Evolutionary conservation across 2,797 vertebrate genomes (phyloP).

Genomic region (Siniperca undulata): DNA sequence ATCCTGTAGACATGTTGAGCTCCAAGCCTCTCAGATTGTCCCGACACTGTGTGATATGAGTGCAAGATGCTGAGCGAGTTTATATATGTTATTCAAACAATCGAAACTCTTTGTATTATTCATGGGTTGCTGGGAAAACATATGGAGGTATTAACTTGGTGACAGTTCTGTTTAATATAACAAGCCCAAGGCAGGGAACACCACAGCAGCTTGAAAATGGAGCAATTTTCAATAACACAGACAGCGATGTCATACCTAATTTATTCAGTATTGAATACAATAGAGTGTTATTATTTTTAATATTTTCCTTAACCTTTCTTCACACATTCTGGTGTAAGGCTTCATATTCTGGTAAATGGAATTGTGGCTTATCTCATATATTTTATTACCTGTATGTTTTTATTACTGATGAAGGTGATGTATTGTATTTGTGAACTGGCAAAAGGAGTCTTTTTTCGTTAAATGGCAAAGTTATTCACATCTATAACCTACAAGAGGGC

Average conservation of each 20-base stretch:
- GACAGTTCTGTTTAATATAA: constrained; percentile 68
- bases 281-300: constrained; percentile 29
- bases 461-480: constrained; percentile 15
- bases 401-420: constrained; percentile 26
- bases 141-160: constrained; percentile 69
- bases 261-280: constrained; percentile 53
- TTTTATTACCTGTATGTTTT: constrained; percentile 42
- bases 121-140: constrained; percentile 66
- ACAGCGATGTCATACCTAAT: constrained; percentile 49
- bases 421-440: constrained; percentile 21
- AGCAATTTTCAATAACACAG: constrained; percentile 56
- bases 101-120: constrained; percentile 78
- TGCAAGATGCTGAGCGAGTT: constrained; percentile 41
- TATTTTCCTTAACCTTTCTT: constrained; percentile 25
- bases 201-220: constrained; percentile 54
- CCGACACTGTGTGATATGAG: constrained; percentile 19
- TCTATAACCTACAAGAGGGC: not conserved
- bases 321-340: constrained; percentile 1
- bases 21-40: constrained; percentile 24
- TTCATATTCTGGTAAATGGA: constrained; percentile 22
- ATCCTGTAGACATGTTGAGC: constrained; percentile 1
- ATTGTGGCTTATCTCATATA: constrained; percentile 33
- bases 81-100: constrained; percentile 63
- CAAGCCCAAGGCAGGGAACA: constrained; percentile 57
- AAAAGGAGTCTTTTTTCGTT: constrained; percentile 11